Conservation (phyloP, 2,113 vertebrate genomes). For the Riparia riparia region DNA sequence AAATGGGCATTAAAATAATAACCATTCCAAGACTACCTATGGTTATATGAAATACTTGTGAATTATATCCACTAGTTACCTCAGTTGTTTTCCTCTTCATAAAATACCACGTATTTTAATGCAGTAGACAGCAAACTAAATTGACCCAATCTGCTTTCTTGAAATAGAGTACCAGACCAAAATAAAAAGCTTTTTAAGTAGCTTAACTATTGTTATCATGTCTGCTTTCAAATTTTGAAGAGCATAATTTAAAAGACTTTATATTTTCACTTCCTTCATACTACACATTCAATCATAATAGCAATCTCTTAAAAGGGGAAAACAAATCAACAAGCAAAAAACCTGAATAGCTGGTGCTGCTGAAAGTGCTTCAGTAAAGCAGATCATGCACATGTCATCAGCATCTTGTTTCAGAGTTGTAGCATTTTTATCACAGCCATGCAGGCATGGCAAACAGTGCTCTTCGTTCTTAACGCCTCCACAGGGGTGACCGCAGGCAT, state of each 20-base stretch:
- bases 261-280: not conserved
- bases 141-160: not conserved
- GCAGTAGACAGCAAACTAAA: not conserved
- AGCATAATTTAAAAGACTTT: not conserved
- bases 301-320: not conserved
- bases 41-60: not conserved
- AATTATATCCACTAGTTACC: not conserved
- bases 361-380: conserved; percentile 97
- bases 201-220: fast-evolving
- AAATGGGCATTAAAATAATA: not conserved
- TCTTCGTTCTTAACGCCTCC: conserved; percentile 97
- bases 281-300: not conserved
- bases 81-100: not conserved
- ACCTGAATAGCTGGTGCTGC: conserved; percentile 98
- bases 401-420: conserved; percentile 94
- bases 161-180: not conserved
- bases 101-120: not conserved
- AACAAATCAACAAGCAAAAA: not conserved
- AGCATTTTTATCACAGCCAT: conserved; percentile 92
- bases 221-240: not conserved
- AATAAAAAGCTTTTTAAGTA: not conserved
- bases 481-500: conserved; percentile 93
- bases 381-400: conserved; percentile 99
- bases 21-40: not conserved
- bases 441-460: conserved; percentile 91